Conservation (phyloP, 2,113 vertebrate genomes). For the Boulengeromyrus knoepffleri region DNA sequence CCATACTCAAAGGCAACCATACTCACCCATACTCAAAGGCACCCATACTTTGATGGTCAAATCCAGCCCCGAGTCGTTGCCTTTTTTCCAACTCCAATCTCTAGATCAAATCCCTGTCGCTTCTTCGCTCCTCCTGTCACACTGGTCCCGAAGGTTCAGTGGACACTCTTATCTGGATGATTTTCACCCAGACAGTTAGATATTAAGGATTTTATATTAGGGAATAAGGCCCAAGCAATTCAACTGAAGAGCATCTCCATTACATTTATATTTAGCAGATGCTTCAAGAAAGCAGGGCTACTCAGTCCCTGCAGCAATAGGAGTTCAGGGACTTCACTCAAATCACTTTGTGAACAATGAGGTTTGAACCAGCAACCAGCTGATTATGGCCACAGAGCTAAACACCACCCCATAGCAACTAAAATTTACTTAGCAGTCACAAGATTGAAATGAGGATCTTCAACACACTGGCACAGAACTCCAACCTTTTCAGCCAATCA, state of each 20-base stretch:
- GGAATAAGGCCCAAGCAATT: neutral
- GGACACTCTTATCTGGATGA: neutral
- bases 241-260: neutral
- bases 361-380: neutral
- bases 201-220: neutral
- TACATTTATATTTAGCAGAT: neutral
- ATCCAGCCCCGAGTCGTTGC: neutral
- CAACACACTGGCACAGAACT: neutral
- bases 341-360: neutral
- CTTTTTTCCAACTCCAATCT: neutral
- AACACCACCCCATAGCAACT: neutral
- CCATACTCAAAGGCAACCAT: no score
- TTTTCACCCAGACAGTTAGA: neutral
- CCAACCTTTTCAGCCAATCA: neutral
- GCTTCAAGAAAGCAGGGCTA: neutral
- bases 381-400: neutral
- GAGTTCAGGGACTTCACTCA: neutral
- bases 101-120: neutral
- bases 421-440: neutral
- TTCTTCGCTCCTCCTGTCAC: neutral
- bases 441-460: neutral
- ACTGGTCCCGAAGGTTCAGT: neutral
- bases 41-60: neutral
- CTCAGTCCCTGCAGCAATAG: neutral
- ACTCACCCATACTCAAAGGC: no score